Percentiles rank a stretch among this genome's conserved stretches.
Conservation (phyloP, 2,113 vertebrate genomes). For the Eclectus roratus region DNA sequence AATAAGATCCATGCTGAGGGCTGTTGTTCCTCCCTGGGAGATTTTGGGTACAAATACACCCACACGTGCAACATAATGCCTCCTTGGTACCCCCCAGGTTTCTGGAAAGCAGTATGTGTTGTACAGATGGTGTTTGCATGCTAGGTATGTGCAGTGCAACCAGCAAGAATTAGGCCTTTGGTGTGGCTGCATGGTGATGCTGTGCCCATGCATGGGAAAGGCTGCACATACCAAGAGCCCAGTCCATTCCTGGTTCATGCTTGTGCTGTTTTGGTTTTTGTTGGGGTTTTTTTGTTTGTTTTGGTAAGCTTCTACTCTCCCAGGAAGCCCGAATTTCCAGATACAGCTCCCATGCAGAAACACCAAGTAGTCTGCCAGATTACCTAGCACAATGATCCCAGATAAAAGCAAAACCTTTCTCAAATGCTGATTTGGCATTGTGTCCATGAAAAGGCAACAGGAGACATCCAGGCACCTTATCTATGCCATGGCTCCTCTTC, state of each 20-base stretch:
- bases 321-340: background rate
- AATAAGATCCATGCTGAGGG: background rate
- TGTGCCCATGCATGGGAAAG: rapidly evolving
- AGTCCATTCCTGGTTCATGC: too few species aligned
- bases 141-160: rapidly evolving
- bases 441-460: background rate
- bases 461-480: background rate
- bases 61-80: rapidly evolving
- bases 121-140: background rate
- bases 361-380: background rate
- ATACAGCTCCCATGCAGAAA: background rate
- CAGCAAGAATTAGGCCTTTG: rapidly evolving
- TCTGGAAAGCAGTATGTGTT: background rate
- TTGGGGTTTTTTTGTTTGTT: too few species aligned
- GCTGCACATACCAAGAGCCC: background rate
- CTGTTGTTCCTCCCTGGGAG: background rate
- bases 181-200: rapidly evolving
- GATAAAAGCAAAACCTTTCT: background rate
- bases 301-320: background rate
- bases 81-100: background rate
- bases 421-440: background rate
- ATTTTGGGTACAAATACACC: background rate
- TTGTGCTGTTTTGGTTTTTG: background rate
- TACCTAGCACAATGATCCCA: background rate
- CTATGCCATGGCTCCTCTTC: background rate